phyloP scores from a whole-genome alignment of 2,888 invertebrate genomes.

The Xestia c-nigrum region DNA sequence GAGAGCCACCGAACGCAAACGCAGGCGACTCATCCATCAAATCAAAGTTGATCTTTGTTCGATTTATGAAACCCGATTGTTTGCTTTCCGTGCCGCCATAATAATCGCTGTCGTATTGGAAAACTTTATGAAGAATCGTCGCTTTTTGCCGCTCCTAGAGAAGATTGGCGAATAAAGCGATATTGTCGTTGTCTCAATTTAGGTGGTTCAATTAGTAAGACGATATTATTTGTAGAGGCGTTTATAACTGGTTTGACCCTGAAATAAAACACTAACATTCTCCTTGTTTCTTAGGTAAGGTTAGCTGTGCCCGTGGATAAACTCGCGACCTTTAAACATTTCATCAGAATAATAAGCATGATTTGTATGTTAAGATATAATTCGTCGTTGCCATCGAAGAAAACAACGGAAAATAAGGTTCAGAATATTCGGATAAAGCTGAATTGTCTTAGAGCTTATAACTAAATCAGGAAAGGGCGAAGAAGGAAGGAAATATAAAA shows the following conservation, averaged over 20 bases:
- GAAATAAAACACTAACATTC: not conserved
- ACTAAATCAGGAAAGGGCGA: conserved; percentile 35
- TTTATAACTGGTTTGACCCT: not conserved
- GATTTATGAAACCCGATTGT: conserved; percentile 85
- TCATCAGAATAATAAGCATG: too few species aligned
- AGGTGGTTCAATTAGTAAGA: conserved; percentile 58
- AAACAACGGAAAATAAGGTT: conserved; percentile 6
- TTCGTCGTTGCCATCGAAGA: not conserved
- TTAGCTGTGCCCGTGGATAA: not conserved
- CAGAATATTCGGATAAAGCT: conserved; percentile 33
- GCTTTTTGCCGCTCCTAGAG: conserved; percentile 54
- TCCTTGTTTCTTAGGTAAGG: not conserved
- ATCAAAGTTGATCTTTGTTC: conserved; percentile 82
- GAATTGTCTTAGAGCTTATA: conserved; percentile 29
- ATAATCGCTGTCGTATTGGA: conserved; percentile 79
- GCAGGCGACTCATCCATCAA: conserved; percentile 80
- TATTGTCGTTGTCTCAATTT: conserved; percentile 52
- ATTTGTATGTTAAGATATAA: not conserved
- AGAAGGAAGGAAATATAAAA: conserved; percentile 14
- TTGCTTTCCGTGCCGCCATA: conserved; percentile 76
- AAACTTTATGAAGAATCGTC: conserved; percentile 76
- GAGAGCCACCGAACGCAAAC: conserved; percentile 61
- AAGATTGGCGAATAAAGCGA: conserved; percentile 47
- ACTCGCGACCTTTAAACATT: not conserved
- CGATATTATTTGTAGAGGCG: conserved; percentile 32